Base-by-base conservation (phyloP, 2,888 invertebrate species). In the Drosophila flavopinicola region DNA sequence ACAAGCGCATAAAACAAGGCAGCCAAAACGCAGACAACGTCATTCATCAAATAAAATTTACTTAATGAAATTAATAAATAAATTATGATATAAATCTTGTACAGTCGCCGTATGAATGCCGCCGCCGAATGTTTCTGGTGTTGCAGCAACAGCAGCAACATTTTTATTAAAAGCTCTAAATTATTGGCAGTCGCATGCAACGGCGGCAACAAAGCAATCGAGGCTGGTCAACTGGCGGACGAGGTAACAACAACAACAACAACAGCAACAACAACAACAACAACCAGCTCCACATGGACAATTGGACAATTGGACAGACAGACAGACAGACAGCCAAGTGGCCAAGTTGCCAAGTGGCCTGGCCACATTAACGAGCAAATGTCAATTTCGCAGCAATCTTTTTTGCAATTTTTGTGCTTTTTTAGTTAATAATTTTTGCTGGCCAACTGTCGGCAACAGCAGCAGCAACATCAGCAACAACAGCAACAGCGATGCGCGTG, bases 41-140 rank as follows among this genome's bases (percentile, higher is more conserved):
- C 83, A 75, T 83, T 69, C 78, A 83, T 83, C 83, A 83, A 75
- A 80, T 68, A 66, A 64, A 87, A 87, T 87, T 87, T 87, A 85
- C 87, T 87, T 85, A 84, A 84, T 85, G 87, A 84, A 84, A 84
- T 84, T 84, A 84, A 84, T 84, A 87, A 84, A 84, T 87, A 84
- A 87, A 84, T 84, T 84, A 87, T 87, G 87, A 87, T 85, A 84
- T 87, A 86, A 87, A 85, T 83, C 82, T 86, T 85, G 77, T 64
- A 54, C 82, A 67, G 60, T 69, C 74, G 42, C 51, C 41, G 54
- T 38, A 56, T 53, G 48, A 67, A 70, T 39, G 48, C 52, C 38
- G 75, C 70, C 63, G 74, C 57, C 60, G n/a, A 54, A 57, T 48
- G 58, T 48, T 47, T 41, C 29, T 58, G 74, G 32, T 54, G 76